Percentiles rank a stretch among this genome's conserved stretches.
phyloP scores from a whole-genome alignment of 2,888 invertebrate species.

The Cantharis nigra region DNA sequence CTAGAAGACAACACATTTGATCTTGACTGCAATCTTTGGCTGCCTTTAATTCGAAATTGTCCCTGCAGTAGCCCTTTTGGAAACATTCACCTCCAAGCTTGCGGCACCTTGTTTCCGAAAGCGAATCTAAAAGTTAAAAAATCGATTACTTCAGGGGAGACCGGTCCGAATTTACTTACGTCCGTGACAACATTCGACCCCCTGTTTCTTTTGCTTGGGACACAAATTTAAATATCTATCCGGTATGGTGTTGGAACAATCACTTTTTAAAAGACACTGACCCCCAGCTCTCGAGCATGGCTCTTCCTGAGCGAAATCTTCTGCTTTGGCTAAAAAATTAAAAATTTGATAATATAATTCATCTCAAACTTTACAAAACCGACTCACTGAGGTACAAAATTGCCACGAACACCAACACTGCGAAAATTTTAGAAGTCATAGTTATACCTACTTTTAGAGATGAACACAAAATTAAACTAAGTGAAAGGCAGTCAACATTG shows the following conservation, averaged over 20 bases:
- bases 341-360: not conserved
- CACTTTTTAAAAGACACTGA: not conserved
- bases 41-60: not conserved
- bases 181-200: not conserved
- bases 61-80: not conserved
- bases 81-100: not conserved
- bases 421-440: not conserved
- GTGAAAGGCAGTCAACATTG: no score
- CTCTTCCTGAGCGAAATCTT: not conserved
- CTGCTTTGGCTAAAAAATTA: no score
- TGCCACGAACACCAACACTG: not conserved
- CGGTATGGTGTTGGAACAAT: not conserved
- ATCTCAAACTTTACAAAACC: not conserved
- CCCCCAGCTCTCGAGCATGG: not conserved
- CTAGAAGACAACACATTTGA: not conserved
- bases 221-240: not conserved
- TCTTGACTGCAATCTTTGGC: not conserved
- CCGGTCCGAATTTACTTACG: not conserved
- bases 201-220: not conserved
- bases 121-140: not conserved
- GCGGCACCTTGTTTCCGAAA: not conserved
- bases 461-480: no score
- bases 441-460: not conserved
- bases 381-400: not conserved
- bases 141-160: not conserved